Percentiles rank a stretch among this genome's conserved stretches.
Conservation (phyloP, 2,888 invertebrate genomes). For the Dicyrtomina minuta region DNA sequence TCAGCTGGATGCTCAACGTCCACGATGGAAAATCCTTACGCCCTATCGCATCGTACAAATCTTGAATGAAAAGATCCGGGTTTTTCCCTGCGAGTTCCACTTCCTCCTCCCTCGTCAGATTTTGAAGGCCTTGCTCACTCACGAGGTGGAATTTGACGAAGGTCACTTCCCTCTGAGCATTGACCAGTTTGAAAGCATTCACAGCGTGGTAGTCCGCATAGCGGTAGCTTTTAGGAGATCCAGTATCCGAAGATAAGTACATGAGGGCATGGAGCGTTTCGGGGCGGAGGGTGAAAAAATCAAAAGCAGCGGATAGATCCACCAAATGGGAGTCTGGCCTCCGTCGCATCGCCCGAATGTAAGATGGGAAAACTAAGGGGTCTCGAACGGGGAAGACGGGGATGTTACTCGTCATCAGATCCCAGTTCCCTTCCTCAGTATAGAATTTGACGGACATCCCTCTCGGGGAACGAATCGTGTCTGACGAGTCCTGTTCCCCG, state of each 20-base stretch:
- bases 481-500: slow-evolving; percentile 75
- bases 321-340: slow-evolving; percentile 68
- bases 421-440: slow-evolving; percentile 90
- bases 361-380: slow-evolving; percentile 85
- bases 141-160: slow-evolving; percentile 64
- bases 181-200: slow-evolving; percentile 88
- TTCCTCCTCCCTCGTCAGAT: slow-evolving; percentile 56
- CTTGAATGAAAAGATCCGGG: slow-evolving; percentile 57
- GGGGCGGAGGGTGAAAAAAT: slow-evolving; percentile 83
- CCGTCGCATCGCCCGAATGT: slow-evolving; percentile 94
- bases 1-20: slow-evolving; percentile 59
- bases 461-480: slow-evolving; percentile 35
- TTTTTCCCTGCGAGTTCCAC: slow-evolving; percentile 54
- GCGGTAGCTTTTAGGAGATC: slow-evolving; percentile 87
- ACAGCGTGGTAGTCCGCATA: slow-evolving; percentile 95
- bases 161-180: slow-evolving; percentile 68
- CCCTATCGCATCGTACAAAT: slow-evolving; percentile 58
- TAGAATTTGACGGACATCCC: slow-evolving; percentile 91
- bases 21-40: slow-evolving; percentile 58
- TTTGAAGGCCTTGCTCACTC: slow-evolving; percentile 60
- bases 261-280: slow-evolving; percentile 82
- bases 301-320: slow-evolving; percentile 81
- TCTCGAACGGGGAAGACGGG: slow-evolving; percentile 91
- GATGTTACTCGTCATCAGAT: slow-evolving; percentile 88
- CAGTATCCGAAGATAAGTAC: slow-evolving; percentile 85